Evolutionary conservation across 2,888 invertebrate species (phyloP).

Genomic region (Automeris io): DNA sequence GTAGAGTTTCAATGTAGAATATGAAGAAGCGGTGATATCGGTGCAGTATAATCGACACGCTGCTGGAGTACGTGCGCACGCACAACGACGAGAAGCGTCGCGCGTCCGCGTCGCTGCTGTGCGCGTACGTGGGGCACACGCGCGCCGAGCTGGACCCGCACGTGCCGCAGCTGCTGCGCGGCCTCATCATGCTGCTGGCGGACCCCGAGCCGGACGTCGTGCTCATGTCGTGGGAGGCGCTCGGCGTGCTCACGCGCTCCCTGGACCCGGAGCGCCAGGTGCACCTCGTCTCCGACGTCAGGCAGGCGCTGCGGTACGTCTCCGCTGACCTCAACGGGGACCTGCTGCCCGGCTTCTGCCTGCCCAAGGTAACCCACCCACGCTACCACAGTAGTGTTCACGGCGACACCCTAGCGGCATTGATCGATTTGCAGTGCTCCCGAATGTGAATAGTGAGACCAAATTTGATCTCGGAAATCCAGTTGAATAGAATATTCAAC

Average conservation of each 20-base stretch:
- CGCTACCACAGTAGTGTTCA: too few relatives aligned
- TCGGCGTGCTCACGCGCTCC: conserved; percentile 91
- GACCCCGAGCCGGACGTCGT: conserved; percentile 85
- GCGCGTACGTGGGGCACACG: conserved; percentile 93
- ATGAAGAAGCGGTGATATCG: neutral
- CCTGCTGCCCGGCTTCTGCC: conserved; percentile 93
- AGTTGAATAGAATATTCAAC: too few relatives aligned
- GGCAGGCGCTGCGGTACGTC: conserved; percentile 95
- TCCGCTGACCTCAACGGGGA: conserved; percentile 90
- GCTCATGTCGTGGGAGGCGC: conserved; percentile 92
- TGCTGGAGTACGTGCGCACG: conserved; percentile 30
- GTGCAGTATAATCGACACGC: conserved; percentile 34
- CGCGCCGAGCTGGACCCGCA: conserved; percentile 92
- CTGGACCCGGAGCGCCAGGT: conserved; percentile 90
- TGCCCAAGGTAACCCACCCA: conserved; percentile 84
- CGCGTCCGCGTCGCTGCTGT: conserved; percentile 91
- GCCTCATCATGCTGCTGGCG: conserved; percentile 89
- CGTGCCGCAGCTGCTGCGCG: conserved; percentile 91
- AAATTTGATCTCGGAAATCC: too few relatives aligned
- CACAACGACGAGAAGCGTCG: conserved; percentile 78
- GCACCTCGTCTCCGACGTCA: conserved; percentile 90
- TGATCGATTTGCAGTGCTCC: too few relatives aligned
- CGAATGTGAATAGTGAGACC: too few relatives aligned
- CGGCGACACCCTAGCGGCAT: too few relatives aligned
- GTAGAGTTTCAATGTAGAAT: too few relatives aligned